Evolutionary conservation across 2,113 vertebrate species (phyloP).

Genomic region (Geothlypis trichas): DNA sequence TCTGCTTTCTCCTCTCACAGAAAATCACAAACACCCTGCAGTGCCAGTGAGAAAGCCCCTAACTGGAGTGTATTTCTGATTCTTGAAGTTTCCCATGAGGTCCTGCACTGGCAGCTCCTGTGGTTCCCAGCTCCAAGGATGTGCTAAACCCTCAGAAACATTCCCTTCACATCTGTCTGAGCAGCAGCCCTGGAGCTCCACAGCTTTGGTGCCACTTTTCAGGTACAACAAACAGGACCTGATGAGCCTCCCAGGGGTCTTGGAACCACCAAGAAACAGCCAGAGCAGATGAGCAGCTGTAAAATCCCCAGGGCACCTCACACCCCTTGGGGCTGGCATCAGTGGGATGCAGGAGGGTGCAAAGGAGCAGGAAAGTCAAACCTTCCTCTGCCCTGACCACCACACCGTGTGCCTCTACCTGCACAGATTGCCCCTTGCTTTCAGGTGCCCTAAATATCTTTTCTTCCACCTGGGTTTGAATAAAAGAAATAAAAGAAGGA

Average conservation of each 20-base stretch:
- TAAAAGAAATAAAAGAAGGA: background rate
- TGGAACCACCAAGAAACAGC: background rate
- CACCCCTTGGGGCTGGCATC: fast-evolving
- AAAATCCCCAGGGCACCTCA: background rate
- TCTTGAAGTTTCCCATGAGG: background rate
- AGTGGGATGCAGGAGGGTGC: background rate
- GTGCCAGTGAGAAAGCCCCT: background rate
- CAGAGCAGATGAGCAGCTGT: background rate
- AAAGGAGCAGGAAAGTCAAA: background rate
- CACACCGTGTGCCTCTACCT: background rate
- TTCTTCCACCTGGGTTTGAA: background rate
- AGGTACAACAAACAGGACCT: background rate
- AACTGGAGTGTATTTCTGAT: background rate
- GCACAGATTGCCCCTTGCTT: fast-evolving
- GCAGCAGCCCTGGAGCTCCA: background rate
- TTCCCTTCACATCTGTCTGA: background rate
- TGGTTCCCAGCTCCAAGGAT: background rate
- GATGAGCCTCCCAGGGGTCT: background rate
- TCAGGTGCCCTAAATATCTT: background rate
- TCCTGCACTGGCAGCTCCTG: background rate
- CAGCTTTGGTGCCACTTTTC: background rate
- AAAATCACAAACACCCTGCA: background rate
- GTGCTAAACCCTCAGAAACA: background rate
- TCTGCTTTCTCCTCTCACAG: background rate
- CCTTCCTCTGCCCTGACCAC: background rate